Evolutionary conservation across 1,140 invertebrate genomes (phyloP).

Genomic region (Hylaeus volcanicus): DNA sequence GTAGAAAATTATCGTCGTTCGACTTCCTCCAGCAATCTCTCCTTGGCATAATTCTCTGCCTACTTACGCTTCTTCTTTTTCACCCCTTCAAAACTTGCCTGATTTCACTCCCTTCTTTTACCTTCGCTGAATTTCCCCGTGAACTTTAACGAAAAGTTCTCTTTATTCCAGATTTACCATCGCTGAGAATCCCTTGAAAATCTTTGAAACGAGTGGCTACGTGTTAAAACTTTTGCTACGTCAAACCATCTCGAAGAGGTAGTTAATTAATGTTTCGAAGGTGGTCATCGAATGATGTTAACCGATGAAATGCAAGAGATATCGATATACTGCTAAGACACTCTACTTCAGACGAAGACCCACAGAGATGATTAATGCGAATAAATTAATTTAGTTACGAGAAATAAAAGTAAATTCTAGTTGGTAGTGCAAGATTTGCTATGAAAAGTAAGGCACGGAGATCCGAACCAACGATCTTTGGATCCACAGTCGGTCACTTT

Average conservation of each 20-base stretch:
- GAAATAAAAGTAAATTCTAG: too few species aligned
- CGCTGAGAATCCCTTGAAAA: neutral
- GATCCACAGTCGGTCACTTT: too few species aligned
- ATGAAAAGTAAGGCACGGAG: too few species aligned
- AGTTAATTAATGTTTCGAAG: neutral
- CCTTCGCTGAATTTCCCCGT: neutral
- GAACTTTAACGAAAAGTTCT: neutral
- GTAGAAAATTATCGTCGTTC: neutral
- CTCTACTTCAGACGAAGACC: too few species aligned
- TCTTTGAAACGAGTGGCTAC: neutral
- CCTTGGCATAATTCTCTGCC: conserved; percentile 1
- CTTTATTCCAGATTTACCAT: neutral
- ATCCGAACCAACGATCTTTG: too few species aligned
- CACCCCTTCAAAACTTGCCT: neutral
- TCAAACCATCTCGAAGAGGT: neutral
- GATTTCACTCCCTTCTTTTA: neutral
- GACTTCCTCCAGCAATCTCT: neutral
- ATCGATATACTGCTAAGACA: neutral
- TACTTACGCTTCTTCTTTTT: conserved; percentile 10
- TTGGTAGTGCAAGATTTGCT: too few species aligned
- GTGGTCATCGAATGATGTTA: neutral
- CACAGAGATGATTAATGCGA: too few species aligned
- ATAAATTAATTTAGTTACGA: too few species aligned
- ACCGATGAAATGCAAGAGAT: neutral
- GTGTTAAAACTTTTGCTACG: neutral